Base-by-base conservation (phyloP, 2,797 vertebrate genomes). In the Hybognathus amarus region DNA sequence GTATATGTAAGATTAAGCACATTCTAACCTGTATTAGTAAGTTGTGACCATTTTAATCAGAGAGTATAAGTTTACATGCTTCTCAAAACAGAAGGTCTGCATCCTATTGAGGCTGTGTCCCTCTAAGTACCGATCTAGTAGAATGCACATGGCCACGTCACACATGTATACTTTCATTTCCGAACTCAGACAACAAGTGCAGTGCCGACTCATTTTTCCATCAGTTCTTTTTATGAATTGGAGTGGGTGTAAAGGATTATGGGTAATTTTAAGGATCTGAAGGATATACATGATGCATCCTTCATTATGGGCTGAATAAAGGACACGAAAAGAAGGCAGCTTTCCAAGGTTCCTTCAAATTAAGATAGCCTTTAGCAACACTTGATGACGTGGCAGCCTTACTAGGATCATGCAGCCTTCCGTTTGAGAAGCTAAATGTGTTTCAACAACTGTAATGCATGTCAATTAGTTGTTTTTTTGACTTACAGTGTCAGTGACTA, bases 401-500 rank as follows among this genome's bases (percentile, higher is more conserved):
- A 10, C 54, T 56, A 59, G 56, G 11, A 61, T 50, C 2, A 50
- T 27, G 22, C 54, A 56, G 54, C 2, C 24, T 61, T 61, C 12
- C 0, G 0, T 27, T 61, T 27, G 59, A 61, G 12, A 27, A 61
- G 59, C 59, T 27, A 27, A 47, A 40, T 70, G 5, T 38, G 4
- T 50, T 70, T 47, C 27, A 64, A 45, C 45, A 15, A 15, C 45
- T 45, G n/a, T 15, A 47, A 47, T 47, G 13, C 45, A 33, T 68
- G 6, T 6, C 0, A 30, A 17, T n/a, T 42, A 6, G 17, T 52
- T 52, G 38, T 17, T 56, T 42, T 76, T 76, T 74, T 38, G 4
- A 54, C 50, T 33, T 86, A 15, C 86, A 94, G 93, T 87, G 92
- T 12, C 86, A 94, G 93, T 87, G 92, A 93, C 7, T 89, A 92